phyloP scores from a whole-genome alignment of 2,888 invertebrate species.

The Cataglyphis albicans region DNA sequence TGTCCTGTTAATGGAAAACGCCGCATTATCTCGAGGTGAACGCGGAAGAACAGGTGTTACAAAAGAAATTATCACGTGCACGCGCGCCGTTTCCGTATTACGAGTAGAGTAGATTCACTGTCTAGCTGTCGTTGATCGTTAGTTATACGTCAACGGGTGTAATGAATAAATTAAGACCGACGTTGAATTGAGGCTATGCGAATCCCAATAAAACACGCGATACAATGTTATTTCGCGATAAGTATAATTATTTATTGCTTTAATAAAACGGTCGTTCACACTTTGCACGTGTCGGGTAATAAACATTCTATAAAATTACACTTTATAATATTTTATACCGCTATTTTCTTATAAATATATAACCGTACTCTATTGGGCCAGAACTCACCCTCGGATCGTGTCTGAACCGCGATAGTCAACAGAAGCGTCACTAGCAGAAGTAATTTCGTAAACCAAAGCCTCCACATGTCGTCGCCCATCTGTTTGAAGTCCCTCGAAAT shows the following conservation, averaged over 20 bases:
- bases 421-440: slow-evolving; percentile 63
- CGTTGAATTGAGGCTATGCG: background rate
- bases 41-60: slow-evolving; percentile 70
- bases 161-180: slow-evolving; percentile 28
- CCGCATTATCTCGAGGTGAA: slow-evolving; percentile 62
- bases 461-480: slow-evolving; percentile 78
- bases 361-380: background rate
- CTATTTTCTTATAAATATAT: slow-evolving; percentile 1
- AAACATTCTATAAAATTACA: background rate
- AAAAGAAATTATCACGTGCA: slow-evolving; percentile 60
- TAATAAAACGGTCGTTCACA: slow-evolving; percentile 18
- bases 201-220: slow-evolving; percentile 22
- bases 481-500: slow-evolving; percentile 56
- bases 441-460: slow-evolving; percentile 78
- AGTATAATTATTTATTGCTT: slow-evolving; percentile 47
- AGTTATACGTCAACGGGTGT: slow-evolving; percentile 35
- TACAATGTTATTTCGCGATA: slow-evolving; percentile 52
- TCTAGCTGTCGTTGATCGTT: slow-evolving; percentile 18
- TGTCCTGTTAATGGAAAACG: slow-evolving; percentile 70
- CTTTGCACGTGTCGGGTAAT: background rate
- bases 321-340: background rate
- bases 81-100: slow-evolving; percentile 52
- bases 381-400: slow-evolving; percentile 69
- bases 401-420: slow-evolving; percentile 30
- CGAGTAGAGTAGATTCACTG: slow-evolving; percentile 1